These are phyloP conservation scores for Macrostomum lignano DNA, from an alignment of 1,140 invertebrate genomes.

Conservation along the genomic window DNA sequence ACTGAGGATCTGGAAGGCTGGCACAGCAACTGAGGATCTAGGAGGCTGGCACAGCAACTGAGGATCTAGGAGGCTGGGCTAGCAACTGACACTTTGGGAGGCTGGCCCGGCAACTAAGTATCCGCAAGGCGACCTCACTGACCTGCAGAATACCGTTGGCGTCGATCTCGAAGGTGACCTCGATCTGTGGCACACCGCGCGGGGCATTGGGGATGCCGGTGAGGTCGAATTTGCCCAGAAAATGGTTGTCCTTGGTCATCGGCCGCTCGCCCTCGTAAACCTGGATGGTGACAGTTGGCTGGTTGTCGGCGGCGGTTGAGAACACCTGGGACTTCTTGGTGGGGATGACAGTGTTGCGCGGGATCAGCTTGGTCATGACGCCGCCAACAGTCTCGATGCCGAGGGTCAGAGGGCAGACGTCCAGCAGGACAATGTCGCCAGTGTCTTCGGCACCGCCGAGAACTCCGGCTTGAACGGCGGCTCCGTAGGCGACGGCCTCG, in stretches of 20 bases:
- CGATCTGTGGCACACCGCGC: conserved; percentile 87
- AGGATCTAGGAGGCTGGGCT: too few species aligned
- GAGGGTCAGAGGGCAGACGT: conserved; percentile 88
- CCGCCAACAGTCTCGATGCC: conserved; percentile 97
- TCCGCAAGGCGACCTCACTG: too few species aligned
- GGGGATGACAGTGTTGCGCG: conserved; percentile 86
- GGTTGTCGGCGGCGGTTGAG: conserved; percentile 90
- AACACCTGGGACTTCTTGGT: conserved; percentile 99
- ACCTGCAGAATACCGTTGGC: conserved; percentile 75
- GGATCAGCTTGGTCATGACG: conserved; percentile 95
- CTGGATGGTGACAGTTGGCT: conserved; percentile 93
- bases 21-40: too few species aligned
- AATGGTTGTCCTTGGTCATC: conserved; percentile 96
- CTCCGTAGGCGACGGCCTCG: conserved; percentile 49
- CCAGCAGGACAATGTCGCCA: conserved; percentile 74
- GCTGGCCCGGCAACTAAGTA: too few species aligned
- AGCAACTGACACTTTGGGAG: too few species aligned
- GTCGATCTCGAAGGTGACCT: conserved; percentile 95
- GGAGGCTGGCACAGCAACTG: too few species aligned
- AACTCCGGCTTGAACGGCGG: conserved; percentile 81
- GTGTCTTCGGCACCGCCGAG: conserved; percentile 43
- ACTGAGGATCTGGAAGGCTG: too few species aligned
- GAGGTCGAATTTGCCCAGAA: conserved; percentile 83
- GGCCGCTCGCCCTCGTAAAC: conserved; percentile 87
- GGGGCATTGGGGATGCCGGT: conserved; percentile 90